A percentile compares a stretch with the other conserved stretches of the same genome.
Conservation (phyloP, 1,140 invertebrate genomes). For the Papilio aristodemus region DNA sequence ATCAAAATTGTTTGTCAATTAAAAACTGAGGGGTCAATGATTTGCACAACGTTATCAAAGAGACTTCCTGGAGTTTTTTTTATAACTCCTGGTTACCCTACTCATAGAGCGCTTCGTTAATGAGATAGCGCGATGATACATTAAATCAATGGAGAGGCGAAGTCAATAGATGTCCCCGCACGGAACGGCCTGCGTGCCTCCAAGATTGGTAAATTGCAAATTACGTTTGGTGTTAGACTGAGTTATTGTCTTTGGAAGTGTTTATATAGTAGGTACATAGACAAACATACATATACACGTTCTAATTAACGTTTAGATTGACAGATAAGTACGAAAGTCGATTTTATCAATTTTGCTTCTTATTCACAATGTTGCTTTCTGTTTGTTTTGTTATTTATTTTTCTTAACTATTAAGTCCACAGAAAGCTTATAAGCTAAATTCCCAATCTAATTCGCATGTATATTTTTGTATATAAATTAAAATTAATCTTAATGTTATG, state of each 20-base stretch:
- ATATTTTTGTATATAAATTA: not conserved
- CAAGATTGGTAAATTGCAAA: constrained; percentile 38
- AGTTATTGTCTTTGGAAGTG: constrained; percentile 28
- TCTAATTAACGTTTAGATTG: not conserved
- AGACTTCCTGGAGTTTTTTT: not conserved
- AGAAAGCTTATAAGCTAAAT: too few relatives aligned
- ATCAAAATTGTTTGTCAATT: not conserved
- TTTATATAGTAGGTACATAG: constrained; percentile 25
- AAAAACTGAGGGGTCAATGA: not conserved
- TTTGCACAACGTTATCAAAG: not conserved
- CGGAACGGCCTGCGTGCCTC: not conserved
- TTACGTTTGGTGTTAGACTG: constrained; percentile 31
- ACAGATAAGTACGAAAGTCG: not conserved
- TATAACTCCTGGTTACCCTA: not conserved
- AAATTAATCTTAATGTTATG: not conserved
- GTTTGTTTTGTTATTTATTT: too few relatives aligned
- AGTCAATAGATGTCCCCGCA: constrained; percentile 29
- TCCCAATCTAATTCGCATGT: too few relatives aligned
- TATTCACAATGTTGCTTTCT: too few relatives aligned
- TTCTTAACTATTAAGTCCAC: too few relatives aligned
- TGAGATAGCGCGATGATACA: constrained; percentile 49
- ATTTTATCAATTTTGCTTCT: too few relatives aligned
- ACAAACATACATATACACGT: not conserved
- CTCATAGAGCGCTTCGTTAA: constrained; percentile 41
- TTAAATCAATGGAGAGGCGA: constrained; percentile 45